Evolutionary conservation across 2,888 invertebrate species (phyloP), one percentile per base, ranked within the genome.

Genomic region (Synergus umbraculus): DNA sequence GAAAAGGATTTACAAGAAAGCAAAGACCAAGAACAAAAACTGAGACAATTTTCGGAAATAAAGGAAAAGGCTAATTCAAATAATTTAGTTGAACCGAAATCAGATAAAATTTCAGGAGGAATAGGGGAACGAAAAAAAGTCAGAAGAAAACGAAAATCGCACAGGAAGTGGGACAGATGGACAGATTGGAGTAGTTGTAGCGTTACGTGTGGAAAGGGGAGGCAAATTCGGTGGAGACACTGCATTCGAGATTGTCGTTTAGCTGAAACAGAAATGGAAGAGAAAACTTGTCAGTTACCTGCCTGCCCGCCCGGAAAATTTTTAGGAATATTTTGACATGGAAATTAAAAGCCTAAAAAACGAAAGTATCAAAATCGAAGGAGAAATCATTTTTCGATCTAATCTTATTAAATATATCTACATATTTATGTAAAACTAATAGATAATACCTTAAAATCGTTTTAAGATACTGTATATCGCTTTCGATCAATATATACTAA

Each of bases 181-280:
- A 93, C 93, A 5, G 88, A 92, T 18, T 95, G 95, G 94, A 93
- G 94, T n/a, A 91, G 93, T n/a, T 95, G 95, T 88, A 93, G 94
- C 80, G 95, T 94, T 1, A 93, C 93, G 44, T 95, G 95, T 87
- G 95, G 95, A 0, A 93, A 93, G 86, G 95, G 95, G 4, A 90
- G 94, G 37, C 91, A 94, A 84, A 94, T 93, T 83, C 90, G 95
- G 43, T 94, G 94, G 92, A 91, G 95, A 41, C 92, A 93, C 79
- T 94, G 94, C 86, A 80, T 92, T 79, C 88, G 87, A 46, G 90
- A 92, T 79, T 93, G 93, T 81, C 78, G 76, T 22, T 90, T 87
- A 5, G 91, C 92, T 8, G 93, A 93, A 83, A 93, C 92, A 4
- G 93, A 93, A 89, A 93, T 93, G 93, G 93, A 93, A 82, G 93